Conservation (phyloP, 2,888 invertebrate genomes). For the Apoda limacodes region DNA sequence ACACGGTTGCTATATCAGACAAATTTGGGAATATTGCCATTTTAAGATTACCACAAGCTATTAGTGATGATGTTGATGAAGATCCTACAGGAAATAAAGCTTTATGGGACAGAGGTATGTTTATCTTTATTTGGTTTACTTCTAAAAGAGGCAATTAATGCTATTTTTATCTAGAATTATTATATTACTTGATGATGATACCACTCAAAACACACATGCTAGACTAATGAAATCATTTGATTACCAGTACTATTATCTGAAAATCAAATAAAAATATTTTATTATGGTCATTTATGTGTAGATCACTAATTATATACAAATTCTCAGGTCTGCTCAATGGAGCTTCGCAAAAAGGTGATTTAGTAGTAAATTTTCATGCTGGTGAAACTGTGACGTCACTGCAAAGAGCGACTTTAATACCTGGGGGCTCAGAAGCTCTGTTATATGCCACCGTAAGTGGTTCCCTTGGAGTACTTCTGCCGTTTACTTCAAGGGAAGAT, state of each 20-base stretch:
- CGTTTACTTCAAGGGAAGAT: slow-evolving; percentile 96
- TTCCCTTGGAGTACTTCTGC: slow-evolving; percentile 91
- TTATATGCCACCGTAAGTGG: slow-evolving; percentile 97
- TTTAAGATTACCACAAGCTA: slow-evolving; percentile 88
- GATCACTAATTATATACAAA: not conserved
- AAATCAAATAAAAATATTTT: no score
- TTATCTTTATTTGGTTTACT: no score
- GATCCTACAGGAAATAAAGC: slow-evolving; percentile 99
- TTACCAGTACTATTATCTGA: slow-evolving; percentile 38
- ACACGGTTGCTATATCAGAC: slow-evolving; percentile 95
- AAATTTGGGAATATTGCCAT: slow-evolving; percentile 98
- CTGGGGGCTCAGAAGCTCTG: slow-evolving; percentile 96
- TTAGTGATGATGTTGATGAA: slow-evolving; percentile 98
- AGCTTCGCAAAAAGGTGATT: slow-evolving; percentile 97
- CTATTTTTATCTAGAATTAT: no score
- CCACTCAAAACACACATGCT: slow-evolving; percentile 57
- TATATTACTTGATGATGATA: slow-evolving; percentile 54
- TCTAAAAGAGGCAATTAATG: no score
- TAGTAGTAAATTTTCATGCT: slow-evolving; percentile 92
- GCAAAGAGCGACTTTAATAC: slow-evolving; percentile 95
- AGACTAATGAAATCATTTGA: slow-evolving; percentile 65
- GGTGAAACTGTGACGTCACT: slow-evolving; percentile 97
- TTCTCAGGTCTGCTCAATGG: slow-evolving; percentile 88
- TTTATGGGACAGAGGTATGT: slow-evolving; percentile 86
- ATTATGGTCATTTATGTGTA: no score